Evolutionary conservation across 2,888 invertebrate species (phyloP).

Genomic region (Apoda limacodes): DNA sequence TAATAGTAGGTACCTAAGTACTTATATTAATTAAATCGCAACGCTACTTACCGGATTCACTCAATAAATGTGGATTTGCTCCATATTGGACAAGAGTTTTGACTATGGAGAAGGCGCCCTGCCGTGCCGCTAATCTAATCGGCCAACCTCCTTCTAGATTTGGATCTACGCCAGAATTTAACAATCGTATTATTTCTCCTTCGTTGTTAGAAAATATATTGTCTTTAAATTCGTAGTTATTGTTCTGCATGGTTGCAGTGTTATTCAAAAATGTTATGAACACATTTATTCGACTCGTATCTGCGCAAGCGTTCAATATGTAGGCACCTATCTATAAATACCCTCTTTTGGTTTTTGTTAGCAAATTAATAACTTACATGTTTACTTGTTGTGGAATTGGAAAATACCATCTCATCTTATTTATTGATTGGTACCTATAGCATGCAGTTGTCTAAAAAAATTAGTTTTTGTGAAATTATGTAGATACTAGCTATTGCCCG

Average conservation of each 20-base stretch:
- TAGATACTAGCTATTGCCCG: no score
- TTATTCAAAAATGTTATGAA: constrained; percentile 19
- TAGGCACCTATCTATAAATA: constrained; percentile 7
- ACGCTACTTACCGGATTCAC: constrained; percentile 43
- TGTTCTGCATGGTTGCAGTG: constrained; percentile 29
- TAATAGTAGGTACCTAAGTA: no score
- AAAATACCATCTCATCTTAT: no score
- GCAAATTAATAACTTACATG: constrained; percentile 1
- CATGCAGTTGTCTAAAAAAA: no score
- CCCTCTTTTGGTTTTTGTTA: constrained; percentile 4
- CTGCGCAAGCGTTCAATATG: no score
- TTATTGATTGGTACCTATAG: no score
- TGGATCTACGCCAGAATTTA: constrained; percentile 46
- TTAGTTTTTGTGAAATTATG: no score
- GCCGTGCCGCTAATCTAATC: constrained; percentile 51
- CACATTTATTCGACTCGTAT: no score
- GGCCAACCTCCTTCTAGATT: constrained; percentile 56
- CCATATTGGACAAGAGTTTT: constrained; percentile 44
- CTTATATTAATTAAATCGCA: no score
- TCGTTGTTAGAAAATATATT: constrained; percentile 37
- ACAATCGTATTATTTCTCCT: constrained; percentile 31
- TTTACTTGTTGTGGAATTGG: no score
- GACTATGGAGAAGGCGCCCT: constrained; percentile 40
- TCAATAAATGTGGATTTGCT: constrained; percentile 51
- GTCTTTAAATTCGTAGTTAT: constrained; percentile 30